Evolutionary conservation across 37 sponge, comb jelly and placozoan genomes (phyloP).

Genomic region (Chondrosia reniformis): DNA sequence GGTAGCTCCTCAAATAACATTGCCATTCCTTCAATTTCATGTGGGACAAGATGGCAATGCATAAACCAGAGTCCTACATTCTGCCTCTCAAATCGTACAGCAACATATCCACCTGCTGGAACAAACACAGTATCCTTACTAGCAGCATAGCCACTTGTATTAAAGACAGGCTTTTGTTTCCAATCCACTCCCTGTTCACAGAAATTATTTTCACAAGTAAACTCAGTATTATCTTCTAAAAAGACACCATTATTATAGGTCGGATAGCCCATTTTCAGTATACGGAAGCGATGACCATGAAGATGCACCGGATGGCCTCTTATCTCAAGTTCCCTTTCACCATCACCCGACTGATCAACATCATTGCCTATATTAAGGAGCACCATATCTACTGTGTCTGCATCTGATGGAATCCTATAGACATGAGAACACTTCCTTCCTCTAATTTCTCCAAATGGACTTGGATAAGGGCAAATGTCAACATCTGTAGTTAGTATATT

Average conservation of each 20-base stretch:
- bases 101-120: not conserved
- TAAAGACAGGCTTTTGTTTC: not conserved
- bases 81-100: not conserved
- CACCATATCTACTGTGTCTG: not conserved
- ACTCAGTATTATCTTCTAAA: not conserved
- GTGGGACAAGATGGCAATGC: constrained; percentile 1
- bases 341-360: not conserved
- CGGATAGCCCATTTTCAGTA: constrained; percentile 57
- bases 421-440: not conserved
- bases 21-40: not conserved
- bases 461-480: no score
- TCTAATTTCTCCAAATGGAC: no score
- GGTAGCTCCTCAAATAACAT: no score
- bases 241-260: constrained; percentile 6
- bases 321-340: not conserved
- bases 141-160: not conserved
- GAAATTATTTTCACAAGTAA: not conserved
- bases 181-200: not conserved
- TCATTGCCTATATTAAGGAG: not conserved
- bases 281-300: constrained; percentile 64
- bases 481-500: no score
- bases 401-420: not conserved
- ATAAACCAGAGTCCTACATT: not conserved
- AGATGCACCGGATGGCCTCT: constrained; percentile 59
- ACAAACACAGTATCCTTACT: constrained; percentile 3